Evolutionary conservation across 2,113 vertebrate genomes (phyloP).

Genomic region (Crotalus viridis): DNA sequence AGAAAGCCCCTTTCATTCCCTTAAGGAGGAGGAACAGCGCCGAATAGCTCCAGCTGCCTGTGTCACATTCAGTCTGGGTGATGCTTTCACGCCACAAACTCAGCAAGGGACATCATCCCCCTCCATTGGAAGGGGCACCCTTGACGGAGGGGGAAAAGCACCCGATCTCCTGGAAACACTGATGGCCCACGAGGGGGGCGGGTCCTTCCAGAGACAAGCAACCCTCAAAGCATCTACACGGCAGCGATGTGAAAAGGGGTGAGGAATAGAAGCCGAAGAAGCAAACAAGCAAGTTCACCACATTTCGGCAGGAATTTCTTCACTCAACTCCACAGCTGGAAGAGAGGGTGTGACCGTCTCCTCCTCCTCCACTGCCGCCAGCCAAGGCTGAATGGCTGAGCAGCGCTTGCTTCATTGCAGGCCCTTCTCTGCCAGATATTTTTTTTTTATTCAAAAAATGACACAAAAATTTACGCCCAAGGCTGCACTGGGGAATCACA

Average conservation of each 20-base stretch:
- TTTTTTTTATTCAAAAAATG: not conserved
- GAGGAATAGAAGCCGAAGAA: not conserved
- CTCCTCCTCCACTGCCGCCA: not conserved
- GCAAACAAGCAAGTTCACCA: slow-evolving; percentile 27
- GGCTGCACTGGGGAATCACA: not conserved
- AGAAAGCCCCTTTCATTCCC: fast-evolving
- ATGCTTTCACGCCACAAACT: not conserved
- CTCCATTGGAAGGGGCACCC: not conserved
- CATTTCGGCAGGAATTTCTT: slow-evolving; percentile 31
- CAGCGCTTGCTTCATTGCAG: not conserved
- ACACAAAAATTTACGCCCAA: not conserved
- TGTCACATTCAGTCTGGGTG: not conserved
- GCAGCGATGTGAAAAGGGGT: slow-evolving; percentile 12
- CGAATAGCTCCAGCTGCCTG: not conserved
- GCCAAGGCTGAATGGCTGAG: not conserved
- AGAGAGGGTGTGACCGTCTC: slow-evolving; percentile 48
- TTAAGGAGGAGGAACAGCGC: not conserved
- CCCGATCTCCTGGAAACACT: not conserved
- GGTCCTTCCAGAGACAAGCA: fast-evolving
- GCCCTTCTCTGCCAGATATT: not conserved
- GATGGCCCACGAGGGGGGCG: not conserved
- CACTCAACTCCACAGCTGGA: slow-evolving; percentile 56
- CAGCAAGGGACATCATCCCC: not conserved
- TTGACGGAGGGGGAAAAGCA: too few species aligned
- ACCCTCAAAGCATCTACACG: not conserved